Evolutionary conservation across 2,797 vertebrate species (phyloP).

Genomic region (Leucoraja ocellata): DNA sequence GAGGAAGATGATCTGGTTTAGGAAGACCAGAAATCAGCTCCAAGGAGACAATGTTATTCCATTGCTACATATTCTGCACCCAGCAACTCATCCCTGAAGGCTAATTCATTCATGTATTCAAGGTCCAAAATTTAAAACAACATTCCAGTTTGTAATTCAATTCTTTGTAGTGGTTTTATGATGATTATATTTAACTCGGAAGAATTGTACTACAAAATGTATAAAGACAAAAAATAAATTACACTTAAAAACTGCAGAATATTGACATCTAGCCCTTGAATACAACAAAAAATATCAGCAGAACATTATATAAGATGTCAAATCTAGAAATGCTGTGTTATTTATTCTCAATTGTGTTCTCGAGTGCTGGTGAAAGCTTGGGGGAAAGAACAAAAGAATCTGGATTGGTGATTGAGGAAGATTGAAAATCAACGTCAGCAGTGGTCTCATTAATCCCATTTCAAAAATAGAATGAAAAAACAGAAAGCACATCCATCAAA

Average conservation of each 20-base stretch:
- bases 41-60: not conserved
- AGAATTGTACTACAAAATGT: too few species aligned
- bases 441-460: not conserved
- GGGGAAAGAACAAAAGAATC: not conserved
- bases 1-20: not conserved
- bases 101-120: too few species aligned
- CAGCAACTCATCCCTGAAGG: not conserved
- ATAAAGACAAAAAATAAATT: too few species aligned
- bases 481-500: not conserved
- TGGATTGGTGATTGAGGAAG: not conserved
- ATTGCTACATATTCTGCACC: not conserved
- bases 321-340: not conserved
- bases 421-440: not conserved
- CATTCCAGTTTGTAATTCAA: not conserved
- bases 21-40: not conserved
- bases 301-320: not conserved
- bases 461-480: not conserved
- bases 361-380: not conserved
- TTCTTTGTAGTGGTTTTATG: not conserved
- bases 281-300: not conserved
- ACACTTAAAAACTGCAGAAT: too few species aligned
- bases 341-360: not conserved
- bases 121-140: too few species aligned
- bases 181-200: too few species aligned
- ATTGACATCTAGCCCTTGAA: not conserved